Evolutionary conservation across 2,797 vertebrate genomes (phyloP).

Genomic region (Mormyrus hasselquistii): DNA sequence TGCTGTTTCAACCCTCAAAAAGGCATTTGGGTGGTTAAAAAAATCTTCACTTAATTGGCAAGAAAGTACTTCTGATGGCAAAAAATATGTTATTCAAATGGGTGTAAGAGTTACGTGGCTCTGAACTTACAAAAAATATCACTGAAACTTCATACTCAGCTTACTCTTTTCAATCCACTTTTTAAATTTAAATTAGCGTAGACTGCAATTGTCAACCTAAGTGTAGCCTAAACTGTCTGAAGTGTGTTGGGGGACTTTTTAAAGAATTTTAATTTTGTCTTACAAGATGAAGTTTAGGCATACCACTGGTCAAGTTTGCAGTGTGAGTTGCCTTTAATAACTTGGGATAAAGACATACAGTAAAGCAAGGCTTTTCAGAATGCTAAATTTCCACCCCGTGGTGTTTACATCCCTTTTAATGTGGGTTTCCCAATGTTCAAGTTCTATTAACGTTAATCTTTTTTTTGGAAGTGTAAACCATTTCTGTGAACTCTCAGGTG

Average conservation of each 20-base stretch:
- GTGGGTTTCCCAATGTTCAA: slow-evolving; percentile 44
- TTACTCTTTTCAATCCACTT: not conserved
- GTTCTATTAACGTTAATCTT: slow-evolving; percentile 56
- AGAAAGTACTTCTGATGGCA: not conserved
- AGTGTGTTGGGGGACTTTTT: not conserved
- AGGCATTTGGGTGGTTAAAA: not conserved
- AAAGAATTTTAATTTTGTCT: not conserved
- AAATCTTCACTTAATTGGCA: not conserved
- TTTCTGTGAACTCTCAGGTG: slow-evolving; percentile 52
- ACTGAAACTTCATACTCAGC: not conserved
- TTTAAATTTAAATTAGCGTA: not conserved
- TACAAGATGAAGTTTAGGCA: not conserved
- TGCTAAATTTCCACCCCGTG: slow-evolving; percentile 10
- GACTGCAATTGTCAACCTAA: not conserved
- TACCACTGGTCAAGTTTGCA: not conserved
- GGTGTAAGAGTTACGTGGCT: not conserved
- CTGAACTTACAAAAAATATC: not conserved
- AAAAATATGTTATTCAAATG: not conserved
- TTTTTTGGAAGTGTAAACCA: slow-evolving; percentile 47
- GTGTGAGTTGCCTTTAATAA: not conserved
- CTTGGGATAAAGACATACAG: not conserved
- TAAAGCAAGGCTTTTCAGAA: slow-evolving; percentile 31
- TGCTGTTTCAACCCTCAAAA: not conserved
- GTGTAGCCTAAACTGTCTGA: not conserved
- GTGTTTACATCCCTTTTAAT: slow-evolving; percentile 33